Percentiles rank a stretch among this genome's conserved stretches.
Evolutionary conservation across 2,797 vertebrate species (phyloP).

Genomic region (Enteromius treurensis): DNA sequence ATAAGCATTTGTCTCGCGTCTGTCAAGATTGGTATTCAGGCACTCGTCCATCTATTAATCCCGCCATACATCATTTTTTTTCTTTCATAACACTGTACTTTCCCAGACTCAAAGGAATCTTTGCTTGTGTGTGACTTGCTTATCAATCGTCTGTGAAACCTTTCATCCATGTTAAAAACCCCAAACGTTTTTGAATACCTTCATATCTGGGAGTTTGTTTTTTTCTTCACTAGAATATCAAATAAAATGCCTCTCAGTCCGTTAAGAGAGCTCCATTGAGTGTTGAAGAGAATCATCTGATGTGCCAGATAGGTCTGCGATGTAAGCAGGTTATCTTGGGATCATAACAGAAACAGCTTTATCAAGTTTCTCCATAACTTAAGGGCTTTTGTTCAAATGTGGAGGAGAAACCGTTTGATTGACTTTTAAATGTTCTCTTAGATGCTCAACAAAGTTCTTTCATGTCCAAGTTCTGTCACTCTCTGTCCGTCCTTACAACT

Average conservation of each 20-base stretch:
- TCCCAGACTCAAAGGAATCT: conserved; percentile 27
- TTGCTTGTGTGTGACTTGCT: conserved; percentile 27
- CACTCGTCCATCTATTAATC: conserved; percentile 7
- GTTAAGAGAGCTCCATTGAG: neutral
- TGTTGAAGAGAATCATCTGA: conserved; percentile 12
- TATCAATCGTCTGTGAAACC: conserved; percentile 12
- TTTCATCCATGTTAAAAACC: neutral
- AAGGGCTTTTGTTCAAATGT: conserved; percentile 37
- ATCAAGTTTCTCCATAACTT: conserved; percentile 34
- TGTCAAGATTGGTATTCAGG: conserved; percentile 17
- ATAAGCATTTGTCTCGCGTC: neutral
- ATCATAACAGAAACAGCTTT: neutral
- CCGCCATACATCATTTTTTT: conserved; percentile 21
- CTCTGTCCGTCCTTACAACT: conserved; percentile 27
- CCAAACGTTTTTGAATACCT: neutral
- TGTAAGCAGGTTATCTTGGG: conserved; percentile 13
- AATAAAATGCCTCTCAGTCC: conserved; percentile 4
- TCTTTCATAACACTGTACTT: conserved; percentile 18
- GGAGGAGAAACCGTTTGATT: conserved; percentile 27
- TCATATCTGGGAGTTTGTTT: neutral
- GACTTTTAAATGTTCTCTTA: conserved; percentile 15
- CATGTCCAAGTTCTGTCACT: conserved; percentile 38
- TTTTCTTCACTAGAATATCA: conserved; percentile 14
- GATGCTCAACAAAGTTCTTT: conserved; percentile 19
- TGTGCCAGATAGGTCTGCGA: conserved; percentile 20